phyloP scores from a whole-genome alignment of 1,140 invertebrate genomes.

The Drosophila albomicans region DNA sequence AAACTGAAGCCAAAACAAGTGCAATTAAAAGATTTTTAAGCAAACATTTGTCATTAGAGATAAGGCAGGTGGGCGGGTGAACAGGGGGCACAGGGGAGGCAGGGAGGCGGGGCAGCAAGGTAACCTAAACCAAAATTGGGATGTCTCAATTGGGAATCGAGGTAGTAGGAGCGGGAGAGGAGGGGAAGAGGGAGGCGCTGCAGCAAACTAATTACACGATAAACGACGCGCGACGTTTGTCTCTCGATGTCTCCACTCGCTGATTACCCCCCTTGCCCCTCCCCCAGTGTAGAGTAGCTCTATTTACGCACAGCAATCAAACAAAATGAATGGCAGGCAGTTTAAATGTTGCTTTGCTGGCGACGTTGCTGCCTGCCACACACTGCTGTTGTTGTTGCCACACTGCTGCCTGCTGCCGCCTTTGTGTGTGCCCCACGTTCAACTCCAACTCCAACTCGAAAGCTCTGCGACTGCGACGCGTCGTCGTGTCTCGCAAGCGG shows the following conservation, averaged over 20 bases:
- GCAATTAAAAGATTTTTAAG: slow-evolving; percentile 83
- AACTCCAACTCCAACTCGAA: background rate
- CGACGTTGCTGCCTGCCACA: slow-evolving; percentile 1
- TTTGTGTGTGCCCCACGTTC: background rate
- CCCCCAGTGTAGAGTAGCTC: background rate
- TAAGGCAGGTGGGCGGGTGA: slow-evolving; percentile 34
- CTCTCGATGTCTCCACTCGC: slow-evolving; percentile 35
- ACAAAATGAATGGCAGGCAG: slow-evolving; percentile 52
- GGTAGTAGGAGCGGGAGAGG: background rate
- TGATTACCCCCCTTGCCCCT: slow-evolving; percentile 10
- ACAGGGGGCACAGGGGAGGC: background rate
- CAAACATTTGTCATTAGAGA: slow-evolving; percentile 83
- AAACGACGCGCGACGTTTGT: slow-evolving; percentile 55
- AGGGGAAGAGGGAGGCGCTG: background rate
- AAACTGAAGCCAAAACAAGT: slow-evolving; percentile 66
- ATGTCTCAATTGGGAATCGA: slow-evolving; percentile 61
- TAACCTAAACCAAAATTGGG: slow-evolving; percentile 75
- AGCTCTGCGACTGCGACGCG: background rate
- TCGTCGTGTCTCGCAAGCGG: slow-evolving; percentile 40
- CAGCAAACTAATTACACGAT: slow-evolving; percentile 78
- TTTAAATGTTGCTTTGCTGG: slow-evolving; percentile 26
- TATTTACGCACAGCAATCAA: slow-evolving; percentile 68
- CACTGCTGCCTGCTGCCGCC: background rate
- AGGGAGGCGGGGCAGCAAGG: slow-evolving; percentile 21
- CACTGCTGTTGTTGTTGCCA: background rate